Evolutionary conservation across 2,888 invertebrate species (phyloP).

Genomic region (Adela reaumurella): DNA sequence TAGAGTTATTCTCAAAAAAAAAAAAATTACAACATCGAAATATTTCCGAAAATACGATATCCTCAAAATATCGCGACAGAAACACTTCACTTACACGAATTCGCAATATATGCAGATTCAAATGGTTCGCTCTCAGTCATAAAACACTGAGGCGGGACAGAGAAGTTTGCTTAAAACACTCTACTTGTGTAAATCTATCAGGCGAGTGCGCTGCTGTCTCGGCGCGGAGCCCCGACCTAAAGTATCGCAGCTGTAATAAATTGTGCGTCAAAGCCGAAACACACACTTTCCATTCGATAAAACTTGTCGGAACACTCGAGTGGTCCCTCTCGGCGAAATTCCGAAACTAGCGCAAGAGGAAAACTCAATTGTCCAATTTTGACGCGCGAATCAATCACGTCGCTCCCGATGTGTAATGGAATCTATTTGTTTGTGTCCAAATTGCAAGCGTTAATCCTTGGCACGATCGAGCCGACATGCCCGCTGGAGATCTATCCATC

Average conservation of each 20-base stretch:
- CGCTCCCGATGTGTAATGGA: constrained; percentile 32
- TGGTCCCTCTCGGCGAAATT: background rate
- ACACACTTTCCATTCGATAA: constrained; percentile 2
- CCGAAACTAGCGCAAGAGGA: background rate
- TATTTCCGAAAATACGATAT: no score
- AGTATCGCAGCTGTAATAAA: constrained; percentile 1
- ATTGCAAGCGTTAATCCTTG: constrained; percentile 48
- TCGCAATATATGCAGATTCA: no score
- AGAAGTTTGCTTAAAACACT: no score
- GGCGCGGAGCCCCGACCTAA: background rate
- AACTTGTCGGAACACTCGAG: background rate
- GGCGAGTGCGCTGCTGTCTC: no score
- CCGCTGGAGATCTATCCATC: constrained; percentile 9
- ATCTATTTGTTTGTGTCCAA: constrained; percentile 41
- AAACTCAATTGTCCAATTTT: constrained; percentile 17
- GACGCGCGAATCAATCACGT: constrained; percentile 35
- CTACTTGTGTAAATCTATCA: no score
- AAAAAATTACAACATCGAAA: no score
- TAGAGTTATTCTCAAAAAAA: no score
- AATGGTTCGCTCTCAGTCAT: no score
- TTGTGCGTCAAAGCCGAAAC: constrained; percentile 3
- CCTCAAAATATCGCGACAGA: no score
- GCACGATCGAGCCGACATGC: constrained; percentile 42
- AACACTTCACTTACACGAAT: no score
- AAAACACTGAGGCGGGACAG: no score